Evolutionary conservation across 2,113 vertebrate genomes (phyloP).

Genomic region (Dicrurus megarhynchus): DNA sequence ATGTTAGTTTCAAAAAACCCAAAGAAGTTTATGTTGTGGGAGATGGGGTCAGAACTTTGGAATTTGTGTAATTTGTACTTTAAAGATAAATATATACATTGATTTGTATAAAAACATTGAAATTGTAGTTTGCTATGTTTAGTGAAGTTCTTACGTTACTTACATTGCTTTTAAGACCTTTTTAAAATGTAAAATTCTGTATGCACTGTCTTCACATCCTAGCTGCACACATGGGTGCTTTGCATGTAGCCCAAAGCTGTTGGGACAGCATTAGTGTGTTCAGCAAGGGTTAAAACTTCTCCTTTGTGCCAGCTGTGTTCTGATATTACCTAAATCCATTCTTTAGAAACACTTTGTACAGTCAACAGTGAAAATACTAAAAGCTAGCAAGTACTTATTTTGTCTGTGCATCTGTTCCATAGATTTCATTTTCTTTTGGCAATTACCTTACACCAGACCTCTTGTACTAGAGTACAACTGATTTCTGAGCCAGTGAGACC

Average conservation of each 20-base stretch:
- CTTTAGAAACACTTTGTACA: background rate
- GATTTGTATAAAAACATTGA: background rate
- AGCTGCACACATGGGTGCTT: fast-evolving
- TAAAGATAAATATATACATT: background rate
- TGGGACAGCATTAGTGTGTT: background rate
- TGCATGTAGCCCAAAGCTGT: background rate
- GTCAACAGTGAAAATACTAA: background rate
- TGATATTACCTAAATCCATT: background rate
- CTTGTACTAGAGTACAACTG: background rate
- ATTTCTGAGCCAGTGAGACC: background rate
- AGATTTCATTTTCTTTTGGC: background rate
- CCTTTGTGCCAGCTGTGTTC: background rate
- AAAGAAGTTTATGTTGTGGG: background rate
- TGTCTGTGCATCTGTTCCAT: background rate
- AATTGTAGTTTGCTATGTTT: background rate
- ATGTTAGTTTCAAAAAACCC: background rate
- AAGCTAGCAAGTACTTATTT: background rate
- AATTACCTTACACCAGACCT: background rate
- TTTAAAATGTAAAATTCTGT: background rate
- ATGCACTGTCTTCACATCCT: background rate
- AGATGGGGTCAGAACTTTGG: background rate
- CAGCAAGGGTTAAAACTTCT: background rate
- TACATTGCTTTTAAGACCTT: background rate
- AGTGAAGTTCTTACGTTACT: background rate
- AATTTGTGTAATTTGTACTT: background rate